phyloP scores from a whole-genome alignment of 2,888 invertebrate species.

The Acheta domesticus region DNA sequence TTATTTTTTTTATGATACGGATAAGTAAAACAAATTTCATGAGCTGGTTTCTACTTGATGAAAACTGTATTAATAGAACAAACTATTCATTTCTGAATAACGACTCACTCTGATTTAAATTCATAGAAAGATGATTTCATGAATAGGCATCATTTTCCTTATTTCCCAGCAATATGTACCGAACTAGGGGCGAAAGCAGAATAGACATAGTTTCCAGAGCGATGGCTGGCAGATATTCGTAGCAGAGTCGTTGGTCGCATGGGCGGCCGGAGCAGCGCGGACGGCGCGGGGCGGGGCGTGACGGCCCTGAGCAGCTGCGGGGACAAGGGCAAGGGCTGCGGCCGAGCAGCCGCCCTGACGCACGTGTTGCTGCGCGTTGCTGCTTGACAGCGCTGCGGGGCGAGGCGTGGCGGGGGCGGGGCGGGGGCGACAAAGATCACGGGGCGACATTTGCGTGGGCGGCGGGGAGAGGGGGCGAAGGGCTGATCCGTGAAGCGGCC shows the following conservation, averaged over 20 bases:
- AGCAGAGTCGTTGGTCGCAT: background rate
- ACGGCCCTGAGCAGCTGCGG: background rate
- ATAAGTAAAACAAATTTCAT: no score
- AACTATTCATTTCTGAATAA: no score
- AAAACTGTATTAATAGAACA: no score
- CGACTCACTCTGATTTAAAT: no score
- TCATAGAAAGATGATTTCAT: no score
- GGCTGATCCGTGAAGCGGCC: slow-evolving; percentile 10
- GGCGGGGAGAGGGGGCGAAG: background rate
- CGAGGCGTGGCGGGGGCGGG: background rate
- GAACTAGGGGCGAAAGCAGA: no score
- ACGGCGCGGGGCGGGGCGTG: background rate
- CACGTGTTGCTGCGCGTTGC: background rate
- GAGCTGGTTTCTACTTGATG: no score
- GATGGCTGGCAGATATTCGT: no score
- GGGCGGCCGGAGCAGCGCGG: background rate
- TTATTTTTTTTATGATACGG: no score
- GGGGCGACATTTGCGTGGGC: background rate
- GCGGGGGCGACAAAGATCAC: background rate
- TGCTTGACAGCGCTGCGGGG: background rate
- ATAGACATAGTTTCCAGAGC: no score
- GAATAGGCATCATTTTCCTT: no score
- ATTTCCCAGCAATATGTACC: no score
- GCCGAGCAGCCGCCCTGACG: background rate
- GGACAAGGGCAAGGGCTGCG: background rate